Base-by-base conservation (phyloP, 2,797 vertebrate genomes). In the Micropoecilia bifurca region DNA sequence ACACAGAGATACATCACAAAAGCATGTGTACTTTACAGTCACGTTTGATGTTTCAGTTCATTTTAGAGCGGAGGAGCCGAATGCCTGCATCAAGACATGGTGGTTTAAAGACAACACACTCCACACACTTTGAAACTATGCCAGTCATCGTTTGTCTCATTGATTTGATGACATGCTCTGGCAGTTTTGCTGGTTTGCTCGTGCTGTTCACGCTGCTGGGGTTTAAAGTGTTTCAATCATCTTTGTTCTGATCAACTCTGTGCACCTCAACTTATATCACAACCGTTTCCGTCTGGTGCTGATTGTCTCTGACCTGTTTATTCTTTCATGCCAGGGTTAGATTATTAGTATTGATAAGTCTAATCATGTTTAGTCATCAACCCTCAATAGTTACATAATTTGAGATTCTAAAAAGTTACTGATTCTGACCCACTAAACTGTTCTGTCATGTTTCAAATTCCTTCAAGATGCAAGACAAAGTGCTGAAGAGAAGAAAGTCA, bases 1-100 rank as follows among this genome's bases (percentile, higher is more conserved):
- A 36, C 36, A 41, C 7, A 68, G 20, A 20, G 36, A 13, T 46
- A 57, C 73, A 79, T 86, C 33, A 75, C 50, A 84, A 78, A n/a
- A 63, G 45, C 78, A 75, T 45, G 73, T 82, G 84, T n/a, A 28
- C 14, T 16, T 63, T 41, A 68, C 63, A 66, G 8, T 2, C 69
- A 47, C 45, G 41, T 71, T 43, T 28, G 41, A 71, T 45, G 39
- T 46, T 43, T 63, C 59, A 63, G 30, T 20, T 63, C 6, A 63
- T 63, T 63, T 63, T 20, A 36, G 13, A 63, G 6, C 6, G 1
- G 14, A 16, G 30, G 59, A 61, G 30, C 13, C 14, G 33, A 18
- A 63, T 18, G 33, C 59, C 30, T 63, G 30, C 59, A 20, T 20
- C 30, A 36, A 30, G 59, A 18, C 6, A 36, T 6, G 30, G 30